Evolutionary conservation across 1,140 invertebrate species (phyloP), one percentile per base, ranked within the genome.

Genomic region (Drosophila orena): DNA sequence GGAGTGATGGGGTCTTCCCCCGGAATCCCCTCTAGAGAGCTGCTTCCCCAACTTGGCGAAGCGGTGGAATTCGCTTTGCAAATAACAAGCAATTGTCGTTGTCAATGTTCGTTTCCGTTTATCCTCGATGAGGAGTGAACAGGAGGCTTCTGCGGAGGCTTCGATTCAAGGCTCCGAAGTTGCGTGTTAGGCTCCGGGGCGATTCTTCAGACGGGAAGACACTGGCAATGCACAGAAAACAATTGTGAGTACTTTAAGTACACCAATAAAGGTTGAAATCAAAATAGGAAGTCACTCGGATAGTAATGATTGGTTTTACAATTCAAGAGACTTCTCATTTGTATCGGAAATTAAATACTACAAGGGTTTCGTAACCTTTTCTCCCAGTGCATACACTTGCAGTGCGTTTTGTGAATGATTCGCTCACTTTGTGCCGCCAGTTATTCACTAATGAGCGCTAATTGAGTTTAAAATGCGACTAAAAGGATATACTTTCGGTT

Each of bases 61-160:
- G 73, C 75, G 62, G 58, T 77, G 84, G 84, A 89, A 89, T 89
- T 89, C 77, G 80, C 80, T 77, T 89, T 84, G 85, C 84, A 89
- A 89, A 89, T 89, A 90, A 89, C 84, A 89, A 84, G 79, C 84
- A 89, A 89, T 89, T 89, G 84, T 89, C 85, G 85, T 89, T 89
- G 84, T 89, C 84, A 89, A 89, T 89, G 84, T 89, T 84, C 84
- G 88, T 89, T 89, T 89, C 84, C 84, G 84, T 84, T 89, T 79
- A 78, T 64, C 58, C 53, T 30, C 17, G 44, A 40, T 12, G 38
- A 37, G 53, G 35, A 42, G 27, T 8, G 66, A 47, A 47, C 10
- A 27, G 30, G 50, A 54, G 66, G 42, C 40, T 40, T 34, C 50
- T 40, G 50, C 24, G 46, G 44, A 44, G 40, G 46, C 49, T 53